Evolutionary conservation across 1,140 invertebrate genomes (phyloP).

Genomic region (Caenorhabditis remanei): DNA sequence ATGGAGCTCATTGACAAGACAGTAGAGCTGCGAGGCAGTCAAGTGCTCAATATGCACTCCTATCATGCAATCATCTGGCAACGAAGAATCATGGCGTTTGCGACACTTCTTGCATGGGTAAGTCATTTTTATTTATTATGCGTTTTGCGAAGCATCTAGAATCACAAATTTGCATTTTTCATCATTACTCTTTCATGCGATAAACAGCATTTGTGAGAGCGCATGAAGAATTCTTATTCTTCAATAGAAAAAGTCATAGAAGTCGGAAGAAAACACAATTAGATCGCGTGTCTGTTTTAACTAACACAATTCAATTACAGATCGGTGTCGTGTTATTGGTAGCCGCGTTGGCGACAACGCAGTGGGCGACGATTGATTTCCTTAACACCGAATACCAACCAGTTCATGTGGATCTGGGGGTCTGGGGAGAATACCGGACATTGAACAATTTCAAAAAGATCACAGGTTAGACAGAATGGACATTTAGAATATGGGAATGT

Average conservation of each 20-base stretch:
- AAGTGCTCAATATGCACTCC: constrained; percentile 70
- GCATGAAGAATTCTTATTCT: constrained; percentile 7
- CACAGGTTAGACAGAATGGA: constrained; percentile 4
- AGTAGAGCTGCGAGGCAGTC: constrained; percentile 71
- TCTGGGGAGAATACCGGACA: constrained; percentile 75
- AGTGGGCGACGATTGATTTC: constrained; percentile 74
- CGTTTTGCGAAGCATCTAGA: not conserved
- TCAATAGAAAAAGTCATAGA: not conserved
- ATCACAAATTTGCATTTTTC: constrained; percentile 22
- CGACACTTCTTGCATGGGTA: constrained; percentile 70
- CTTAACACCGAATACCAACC: constrained; percentile 69
- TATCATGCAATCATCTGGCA: constrained; percentile 71
- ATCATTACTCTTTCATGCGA: not conserved
- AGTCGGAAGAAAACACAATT: not conserved
- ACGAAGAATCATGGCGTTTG: constrained; percentile 70
- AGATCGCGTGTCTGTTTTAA: constrained; percentile 13
- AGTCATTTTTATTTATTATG: not conserved
- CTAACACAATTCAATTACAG: constrained; percentile 59
- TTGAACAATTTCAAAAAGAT: constrained; percentile 62
- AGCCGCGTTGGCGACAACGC: constrained; percentile 68
- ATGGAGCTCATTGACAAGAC: constrained; percentile 71
- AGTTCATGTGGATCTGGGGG: constrained; percentile 73
- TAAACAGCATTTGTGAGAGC: not conserved
- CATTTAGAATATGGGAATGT: not conserved
- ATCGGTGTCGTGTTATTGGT: constrained; percentile 66